These are phyloP conservation scores for Cyprinodon brontotheroides DNA, from an alignment of 2,113 vertebrate genomes.

Conservation along the genomic window DNA sequence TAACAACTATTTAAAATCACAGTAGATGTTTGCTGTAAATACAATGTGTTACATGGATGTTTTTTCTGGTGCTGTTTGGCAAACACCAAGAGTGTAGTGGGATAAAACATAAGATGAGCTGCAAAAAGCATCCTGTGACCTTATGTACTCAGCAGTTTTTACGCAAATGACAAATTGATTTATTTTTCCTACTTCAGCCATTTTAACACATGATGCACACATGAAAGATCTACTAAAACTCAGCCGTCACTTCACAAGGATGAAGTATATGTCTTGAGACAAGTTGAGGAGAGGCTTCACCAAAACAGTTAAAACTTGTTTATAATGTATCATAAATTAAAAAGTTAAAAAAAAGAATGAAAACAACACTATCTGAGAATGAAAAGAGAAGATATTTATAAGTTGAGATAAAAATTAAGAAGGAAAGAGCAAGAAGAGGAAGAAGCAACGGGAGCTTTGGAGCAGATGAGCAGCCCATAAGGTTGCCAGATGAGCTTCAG, in stretches of 20 bases:
- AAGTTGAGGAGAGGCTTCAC: slow-evolving; percentile 39
- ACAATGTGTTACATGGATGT: slow-evolving; percentile 6
- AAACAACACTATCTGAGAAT: slow-evolving; percentile 6
- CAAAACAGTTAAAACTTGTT: slow-evolving; percentile 30
- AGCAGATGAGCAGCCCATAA: slow-evolving; percentile 67
- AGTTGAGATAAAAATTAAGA: slow-evolving; percentile 15
- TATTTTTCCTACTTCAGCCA: slow-evolving; percentile 74
- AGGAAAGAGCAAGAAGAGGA: slow-evolving; percentile 14
- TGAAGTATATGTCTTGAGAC: slow-evolving; percentile 68
- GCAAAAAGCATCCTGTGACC: slow-evolving; percentile 70
- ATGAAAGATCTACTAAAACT: slow-evolving; percentile 69
- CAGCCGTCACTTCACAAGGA: slow-evolving; percentile 74
- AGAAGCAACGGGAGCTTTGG: slow-evolving; percentile 49
- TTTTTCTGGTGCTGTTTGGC: slow-evolving; percentile 27
- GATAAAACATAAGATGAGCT: slow-evolving; percentile 55
- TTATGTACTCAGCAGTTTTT: slow-evolving; percentile 72
- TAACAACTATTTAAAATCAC: background rate
- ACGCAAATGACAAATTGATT: slow-evolving; percentile 80
- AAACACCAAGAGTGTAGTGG: slow-evolving; percentile 27
- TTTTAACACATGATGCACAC: slow-evolving; percentile 72
- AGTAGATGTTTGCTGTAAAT: slow-evolving; percentile 26
- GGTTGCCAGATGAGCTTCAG: slow-evolving; percentile 79
- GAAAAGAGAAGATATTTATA: slow-evolving; percentile 19
- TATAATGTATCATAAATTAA: background rate
- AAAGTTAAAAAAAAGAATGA: background rate